Evolutionary conservation across 2,888 invertebrate species (phyloP), one percentile per base, ranked within the genome.

Genomic region (Morpho achilles): DNA sequence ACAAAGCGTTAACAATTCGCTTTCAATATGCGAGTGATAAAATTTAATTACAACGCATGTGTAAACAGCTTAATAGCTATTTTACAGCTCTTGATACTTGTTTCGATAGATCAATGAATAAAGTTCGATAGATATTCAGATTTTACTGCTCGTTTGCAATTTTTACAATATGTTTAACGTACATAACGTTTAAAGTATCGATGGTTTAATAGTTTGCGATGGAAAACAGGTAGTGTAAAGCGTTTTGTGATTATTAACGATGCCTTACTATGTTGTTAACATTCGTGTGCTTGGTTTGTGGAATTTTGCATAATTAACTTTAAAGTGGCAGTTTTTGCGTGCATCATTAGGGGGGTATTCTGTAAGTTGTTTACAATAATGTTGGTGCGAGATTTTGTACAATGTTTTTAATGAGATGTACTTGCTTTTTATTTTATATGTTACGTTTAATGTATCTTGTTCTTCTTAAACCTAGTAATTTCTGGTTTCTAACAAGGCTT

Each of bases 251-350:
- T 41, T 16, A 23, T 69, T 69, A 64, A 62, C 66, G 55, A 44
- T 39, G 39, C 5, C 43, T 59, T 67, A 81, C 82, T 72, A 70
- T 76, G 82, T 81, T 79, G 79, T 76, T 56, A 62, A 79, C 78
- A 79, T 77, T 75, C 70, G 73, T 62, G 70, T 73, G 67, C 66
- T 67, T 59, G 66, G 67, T 75, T 75, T 80, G 81, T 72, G 87
- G 86, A 87, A 87, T 89, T 84, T 88, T 79, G 79, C 84, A 79
- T 84, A 83, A 88, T 89, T 87, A 84, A 80, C 74, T 77, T 72
- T 65, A 74, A 76, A 80, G 82, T 84, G 82, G 84, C 80, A 84
- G 80, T 87, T 87, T 84, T 85, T 85, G 80, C 80, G 62, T 68
- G 73, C 75, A 78, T 79, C 78, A 80, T 76, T 78, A 76, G 74